Conservation (phyloP, 2,888 invertebrate genomes). For the Diarsia rubi region DNA sequence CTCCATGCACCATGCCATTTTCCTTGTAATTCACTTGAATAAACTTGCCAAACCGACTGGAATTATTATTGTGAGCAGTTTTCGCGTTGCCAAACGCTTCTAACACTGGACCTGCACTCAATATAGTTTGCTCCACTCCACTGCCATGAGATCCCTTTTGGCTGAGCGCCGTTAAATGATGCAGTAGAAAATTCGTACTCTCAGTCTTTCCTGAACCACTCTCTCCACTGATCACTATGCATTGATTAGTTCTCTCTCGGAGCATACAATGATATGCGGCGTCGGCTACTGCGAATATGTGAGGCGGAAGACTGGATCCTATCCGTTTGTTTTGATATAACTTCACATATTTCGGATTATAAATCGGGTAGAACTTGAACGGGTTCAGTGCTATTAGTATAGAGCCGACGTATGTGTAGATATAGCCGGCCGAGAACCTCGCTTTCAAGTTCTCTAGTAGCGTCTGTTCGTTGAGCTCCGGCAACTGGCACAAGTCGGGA, state of each 20-base stretch:
- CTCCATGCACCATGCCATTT: slow-evolving; percentile 99
- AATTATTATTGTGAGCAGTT: slow-evolving; percentile 99
- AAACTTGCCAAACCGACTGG: slow-evolving; percentile 99
- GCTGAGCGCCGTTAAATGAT: slow-evolving; percentile 98
- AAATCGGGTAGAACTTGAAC: slow-evolving; percentile 98
- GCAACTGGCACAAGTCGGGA: slow-evolving; percentile 98
- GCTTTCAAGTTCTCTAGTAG: slow-evolving; percentile 97
- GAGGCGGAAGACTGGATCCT: slow-evolving; percentile 98
- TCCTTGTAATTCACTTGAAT: slow-evolving; percentile 99
- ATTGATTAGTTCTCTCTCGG: slow-evolving; percentile 96
- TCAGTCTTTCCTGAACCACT: slow-evolving; percentile 99
- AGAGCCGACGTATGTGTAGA: slow-evolving; percentile 98
- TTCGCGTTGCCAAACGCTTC: slow-evolving; percentile 99
- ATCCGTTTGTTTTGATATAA: slow-evolving; percentile 98
- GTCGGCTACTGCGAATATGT: slow-evolving; percentile 99
- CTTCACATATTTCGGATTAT: slow-evolving; percentile 99
- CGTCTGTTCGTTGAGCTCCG: slow-evolving; percentile 98
- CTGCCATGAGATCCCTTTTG: slow-evolving; percentile 98
- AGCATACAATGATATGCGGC: slow-evolving; percentile 98
- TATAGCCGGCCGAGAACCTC: slow-evolving; percentile 97
- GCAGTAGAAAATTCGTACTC: slow-evolving; percentile 98
- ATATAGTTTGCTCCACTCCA: slow-evolving; percentile 98
- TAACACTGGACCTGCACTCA: slow-evolving; percentile 98
- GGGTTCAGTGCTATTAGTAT: slow-evolving; percentile 98
- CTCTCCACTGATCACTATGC: slow-evolving; percentile 98